These are phyloP conservation scores for Matsumyia berberina DNA, from an alignment of 2,888 invertebrate genomes.

Conservation along the genomic window DNA sequence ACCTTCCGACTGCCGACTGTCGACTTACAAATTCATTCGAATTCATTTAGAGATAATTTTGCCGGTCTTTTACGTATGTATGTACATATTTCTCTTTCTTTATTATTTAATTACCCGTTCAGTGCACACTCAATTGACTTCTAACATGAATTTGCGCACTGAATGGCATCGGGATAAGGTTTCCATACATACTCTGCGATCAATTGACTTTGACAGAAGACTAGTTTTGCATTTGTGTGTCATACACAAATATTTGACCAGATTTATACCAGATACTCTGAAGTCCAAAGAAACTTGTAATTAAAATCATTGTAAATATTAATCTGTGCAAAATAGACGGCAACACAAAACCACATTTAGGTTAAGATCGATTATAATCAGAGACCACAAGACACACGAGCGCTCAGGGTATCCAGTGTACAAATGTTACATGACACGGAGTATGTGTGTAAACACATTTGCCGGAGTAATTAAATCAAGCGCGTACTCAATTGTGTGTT, in stretches of 20 bases:
- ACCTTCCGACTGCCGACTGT: slow-evolving; percentile 47
- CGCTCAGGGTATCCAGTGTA: slow-evolving; percentile 33
- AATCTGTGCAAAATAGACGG: slow-evolving; percentile 28
- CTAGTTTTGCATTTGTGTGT: slow-evolving; percentile 54
- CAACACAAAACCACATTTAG: slow-evolving; percentile 78
- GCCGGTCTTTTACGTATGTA: slow-evolving; percentile 20
- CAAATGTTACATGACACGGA: slow-evolving; percentile 70
- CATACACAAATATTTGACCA: slow-evolving; percentile 58
- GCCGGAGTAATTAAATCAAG: slow-evolving; percentile 72
- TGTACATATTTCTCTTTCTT: slow-evolving; percentile 29
- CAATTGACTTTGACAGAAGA: slow-evolving; percentile 73
- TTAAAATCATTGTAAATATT: slow-evolving; percentile 72
- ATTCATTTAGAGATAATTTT: slow-evolving; percentile 55
- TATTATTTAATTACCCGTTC: slow-evolving; percentile 74
- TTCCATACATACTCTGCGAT: slow-evolving; percentile 7
- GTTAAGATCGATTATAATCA: slow-evolving; percentile 82
- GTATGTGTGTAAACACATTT: slow-evolving; percentile 70
- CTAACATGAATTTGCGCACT: slow-evolving; percentile 52
- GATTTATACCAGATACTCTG: slow-evolving; percentile 21
- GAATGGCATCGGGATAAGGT: slow-evolving; percentile 21
- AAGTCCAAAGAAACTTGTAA: slow-evolving; percentile 48
- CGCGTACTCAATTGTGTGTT: slow-evolving; percentile 70
- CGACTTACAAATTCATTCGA: slow-evolving; percentile 70
- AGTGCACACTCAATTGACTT: slow-evolving; percentile 74
- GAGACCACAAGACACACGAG: slow-evolving; percentile 64